A percentile compares a stretch with the other conserved stretches of the same genome.
Conservation (phyloP, 2,888 invertebrate genomes). For the Ariolimax columbianus region DNA sequence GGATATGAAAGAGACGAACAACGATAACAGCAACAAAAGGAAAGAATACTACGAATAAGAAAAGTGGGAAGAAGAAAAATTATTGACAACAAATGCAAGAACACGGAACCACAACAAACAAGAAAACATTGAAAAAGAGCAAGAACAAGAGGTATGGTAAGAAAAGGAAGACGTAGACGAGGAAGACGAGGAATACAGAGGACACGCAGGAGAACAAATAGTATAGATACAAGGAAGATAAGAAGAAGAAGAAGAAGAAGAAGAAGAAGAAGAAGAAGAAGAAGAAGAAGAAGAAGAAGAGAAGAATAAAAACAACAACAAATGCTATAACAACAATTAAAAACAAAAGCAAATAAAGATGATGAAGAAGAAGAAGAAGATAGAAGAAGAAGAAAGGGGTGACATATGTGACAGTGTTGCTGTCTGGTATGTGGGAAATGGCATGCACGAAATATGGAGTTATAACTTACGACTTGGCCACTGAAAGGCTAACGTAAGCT, state of each 20-base stretch:
- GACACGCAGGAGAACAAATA: neutral
- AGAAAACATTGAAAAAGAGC: neutral
- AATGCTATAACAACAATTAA: neutral
- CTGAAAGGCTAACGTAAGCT: no score
- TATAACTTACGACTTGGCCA: no score
- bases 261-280: neutral
- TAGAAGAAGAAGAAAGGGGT: no score
- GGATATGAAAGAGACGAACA: no score
- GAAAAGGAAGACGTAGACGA: neutral
- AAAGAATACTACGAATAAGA: no score
- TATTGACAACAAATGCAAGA: neutral
- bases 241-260: conserved; percentile 3
- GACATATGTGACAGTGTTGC: no score
- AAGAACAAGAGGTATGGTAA: neutral
- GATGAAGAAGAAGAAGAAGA: no score
- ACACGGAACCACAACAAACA: neutral
- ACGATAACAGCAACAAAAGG: no score
- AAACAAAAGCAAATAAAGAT: neutral
- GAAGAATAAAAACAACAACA: neutral
- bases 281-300: neutral
- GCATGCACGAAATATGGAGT: no score
- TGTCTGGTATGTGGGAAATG: no score
- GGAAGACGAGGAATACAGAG: neutral
- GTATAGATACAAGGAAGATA: neutral
- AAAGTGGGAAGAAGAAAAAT: no score